phyloP scores from a whole-genome alignment of 2,888 invertebrate genomes.

The Patella ulyssiponensis region DNA sequence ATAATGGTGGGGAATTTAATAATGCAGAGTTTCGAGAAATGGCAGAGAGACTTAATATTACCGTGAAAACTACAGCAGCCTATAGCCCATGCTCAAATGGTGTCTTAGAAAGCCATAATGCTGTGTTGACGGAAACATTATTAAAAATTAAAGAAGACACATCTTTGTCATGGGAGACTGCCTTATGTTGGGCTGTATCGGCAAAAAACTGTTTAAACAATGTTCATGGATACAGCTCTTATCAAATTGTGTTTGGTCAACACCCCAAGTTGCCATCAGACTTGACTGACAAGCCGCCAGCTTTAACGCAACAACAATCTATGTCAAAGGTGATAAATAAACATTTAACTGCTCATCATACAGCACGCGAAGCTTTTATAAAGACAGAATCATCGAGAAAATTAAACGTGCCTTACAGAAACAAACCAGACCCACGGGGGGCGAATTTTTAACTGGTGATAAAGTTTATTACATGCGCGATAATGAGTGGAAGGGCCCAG shows the following conservation, averaged over 20 bases:
- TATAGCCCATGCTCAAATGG: constrained; percentile 31
- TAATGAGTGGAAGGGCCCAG: constrained; percentile 4
- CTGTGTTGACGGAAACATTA: constrained; percentile 21
- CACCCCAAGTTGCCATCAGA: constrained; percentile 29
- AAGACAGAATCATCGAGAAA: constrained; percentile 17
- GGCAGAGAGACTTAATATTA: constrained; percentile 22
- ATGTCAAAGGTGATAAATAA: constrained; percentile 19
- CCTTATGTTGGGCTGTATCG: constrained; percentile 22
- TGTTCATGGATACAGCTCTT: constrained; percentile 12
- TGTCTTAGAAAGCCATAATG: constrained; percentile 23
- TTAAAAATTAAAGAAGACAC: constrained; percentile 22
- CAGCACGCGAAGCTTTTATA: constrained; percentile 14
- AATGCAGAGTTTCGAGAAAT: constrained; percentile 15
- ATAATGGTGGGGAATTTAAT: constrained; percentile 23
- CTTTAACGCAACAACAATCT: constrained; percentile 15
- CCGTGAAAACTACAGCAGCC: constrained; percentile 26
- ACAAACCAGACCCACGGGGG: constrained; percentile 17
- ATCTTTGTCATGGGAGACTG: constrained; percentile 22
- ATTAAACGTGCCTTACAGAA: constrained; percentile 24
- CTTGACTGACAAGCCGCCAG: constrained; percentile 21
- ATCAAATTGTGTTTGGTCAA: constrained; percentile 25
- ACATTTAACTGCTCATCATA: not conserved
- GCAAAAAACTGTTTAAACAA: constrained; percentile 13
- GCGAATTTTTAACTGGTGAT: constrained; percentile 1
- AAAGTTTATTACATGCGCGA: constrained; percentile 9